These are phyloP conservation scores for Lampris megalopsis DNA, from an alignment of 2,113 vertebrate species.

Conservation along the genomic window DNA sequence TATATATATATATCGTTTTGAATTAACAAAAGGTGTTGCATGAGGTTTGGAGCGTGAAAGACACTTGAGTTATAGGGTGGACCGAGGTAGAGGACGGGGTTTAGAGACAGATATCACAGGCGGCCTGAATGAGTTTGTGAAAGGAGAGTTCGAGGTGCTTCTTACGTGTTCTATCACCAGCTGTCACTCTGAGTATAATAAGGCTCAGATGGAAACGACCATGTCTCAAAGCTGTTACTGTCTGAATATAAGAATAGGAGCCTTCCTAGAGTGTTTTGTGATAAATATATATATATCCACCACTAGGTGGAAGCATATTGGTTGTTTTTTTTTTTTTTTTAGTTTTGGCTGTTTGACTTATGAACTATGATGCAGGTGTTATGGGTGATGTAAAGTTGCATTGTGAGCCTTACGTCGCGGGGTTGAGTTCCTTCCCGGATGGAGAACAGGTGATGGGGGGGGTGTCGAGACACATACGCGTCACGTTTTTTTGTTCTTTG, in stretches of 20 bases:
- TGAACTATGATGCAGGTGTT: neutral
- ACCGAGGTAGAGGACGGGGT: no score
- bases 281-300: slow-evolving; percentile 49
- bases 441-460: neutral
- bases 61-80: no score
- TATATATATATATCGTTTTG: no score
- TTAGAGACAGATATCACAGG: slow-evolving; percentile 58
- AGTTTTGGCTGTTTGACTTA: neutral
- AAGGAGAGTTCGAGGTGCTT: slow-evolving; percentile 65
- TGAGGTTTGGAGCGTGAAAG: no score
- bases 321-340: slow-evolving; percentile 16
- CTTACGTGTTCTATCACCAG: slow-evolving; percentile 80
- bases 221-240: slow-evolving; percentile 83
- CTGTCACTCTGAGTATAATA: slow-evolving; percentile 76
- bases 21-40: no score
- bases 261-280: slow-evolving; percentile 45
- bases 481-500: slow-evolving; percentile 1
- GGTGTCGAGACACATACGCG: neutral
- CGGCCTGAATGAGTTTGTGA: slow-evolving; percentile 39
- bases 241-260: slow-evolving; percentile 44
- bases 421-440: neutral
- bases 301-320: slow-evolving; percentile 57
- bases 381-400: neutral
- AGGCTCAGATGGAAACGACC: slow-evolving; percentile 80
- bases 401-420: slow-evolving; percentile 11